Evolutionary conservation across 1,140 invertebrate genomes (phyloP).

Genomic region (Holotrichia oblita): DNA sequence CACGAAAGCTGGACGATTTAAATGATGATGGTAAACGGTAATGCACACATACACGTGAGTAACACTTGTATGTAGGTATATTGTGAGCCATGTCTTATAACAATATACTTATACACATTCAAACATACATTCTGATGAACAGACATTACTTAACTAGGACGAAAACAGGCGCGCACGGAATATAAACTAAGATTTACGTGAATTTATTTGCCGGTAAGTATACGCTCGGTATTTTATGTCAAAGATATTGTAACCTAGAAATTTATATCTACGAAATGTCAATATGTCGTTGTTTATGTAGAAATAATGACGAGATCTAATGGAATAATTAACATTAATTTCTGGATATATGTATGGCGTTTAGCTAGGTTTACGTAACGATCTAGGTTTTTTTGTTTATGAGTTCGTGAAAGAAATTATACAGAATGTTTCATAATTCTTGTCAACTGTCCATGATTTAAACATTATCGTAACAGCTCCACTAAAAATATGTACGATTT

Average conservation of each 20-base stretch:
- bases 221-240: slow-evolving; percentile 13
- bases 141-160: slow-evolving; percentile 35
- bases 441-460: too few species aligned
- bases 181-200: slow-evolving; percentile 27
- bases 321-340: neutral
- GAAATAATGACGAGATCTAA: neutral
- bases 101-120: neutral
- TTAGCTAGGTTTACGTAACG: too few species aligned
- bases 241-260: slow-evolving; percentile 34
- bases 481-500: too few species aligned
- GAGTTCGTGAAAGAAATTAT: too few species aligned
- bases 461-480: too few species aligned
- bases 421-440: too few species aligned
- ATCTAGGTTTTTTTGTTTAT: too few species aligned
- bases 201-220: slow-evolving; percentile 34
- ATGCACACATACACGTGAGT: slow-evolving; percentile 19
- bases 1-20: too few species aligned
- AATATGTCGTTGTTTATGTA: neutral
- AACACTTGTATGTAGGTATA: slow-evolving; percentile 22
- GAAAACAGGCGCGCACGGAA: slow-evolving; percentile 11
- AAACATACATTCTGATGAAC: neutral
- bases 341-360: neutral
- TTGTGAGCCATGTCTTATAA: neutral
- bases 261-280: neutral
- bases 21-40: neutral